A percentile compares a stretch with the other conserved stretches of the same genome.
These are phyloP conservation scores for Chrysina gloriosa DNA, from an alignment of 2,888 invertebrate genomes.

Conservation along the genomic window DNA sequence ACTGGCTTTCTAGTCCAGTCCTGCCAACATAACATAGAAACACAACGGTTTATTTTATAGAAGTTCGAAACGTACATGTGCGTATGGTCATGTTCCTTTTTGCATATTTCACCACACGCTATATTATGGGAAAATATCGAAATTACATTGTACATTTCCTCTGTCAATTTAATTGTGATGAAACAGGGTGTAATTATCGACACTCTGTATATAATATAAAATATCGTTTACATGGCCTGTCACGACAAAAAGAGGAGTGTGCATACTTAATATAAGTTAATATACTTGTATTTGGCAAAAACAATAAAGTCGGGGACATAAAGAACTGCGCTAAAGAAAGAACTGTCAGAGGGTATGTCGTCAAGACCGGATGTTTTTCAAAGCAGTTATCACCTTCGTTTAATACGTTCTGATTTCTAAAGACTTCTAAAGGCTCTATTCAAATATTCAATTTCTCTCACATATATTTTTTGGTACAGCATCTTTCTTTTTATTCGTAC, in stretches of 20 bases:
- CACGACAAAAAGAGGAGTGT: not conserved
- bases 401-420: slow-evolving; percentile 49
- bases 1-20: too few relatives aligned
- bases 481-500: slow-evolving; percentile 9
- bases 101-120: not conserved
- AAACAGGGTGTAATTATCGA: not conserved
- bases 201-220: slow-evolving; percentile 1
- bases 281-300: slow-evolving; percentile 39
- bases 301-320: slow-evolving; percentile 34
- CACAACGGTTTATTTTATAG: too few relatives aligned
- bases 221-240: slow-evolving; percentile 22
- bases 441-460: slow-evolving; percentile 40
- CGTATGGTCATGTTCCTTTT: too few relatives aligned
- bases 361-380: slow-evolving; percentile 47
- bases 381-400: slow-evolving; percentile 47
- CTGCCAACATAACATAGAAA: too few relatives aligned
- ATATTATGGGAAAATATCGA: not conserved
- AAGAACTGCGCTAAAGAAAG: slow-evolving; percentile 22
- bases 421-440: slow-evolving; percentile 34
- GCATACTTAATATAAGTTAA: slow-evolving; percentile 42
- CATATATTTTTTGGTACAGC: slow-evolving; percentile 19
- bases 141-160: not conserved
- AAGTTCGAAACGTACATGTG: too few relatives aligned
- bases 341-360: slow-evolving; percentile 38
- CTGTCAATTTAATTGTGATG: not conserved